phyloP scores from a whole-genome alignment of 2,888 invertebrate species.

The Melanotus villosus region DNA sequence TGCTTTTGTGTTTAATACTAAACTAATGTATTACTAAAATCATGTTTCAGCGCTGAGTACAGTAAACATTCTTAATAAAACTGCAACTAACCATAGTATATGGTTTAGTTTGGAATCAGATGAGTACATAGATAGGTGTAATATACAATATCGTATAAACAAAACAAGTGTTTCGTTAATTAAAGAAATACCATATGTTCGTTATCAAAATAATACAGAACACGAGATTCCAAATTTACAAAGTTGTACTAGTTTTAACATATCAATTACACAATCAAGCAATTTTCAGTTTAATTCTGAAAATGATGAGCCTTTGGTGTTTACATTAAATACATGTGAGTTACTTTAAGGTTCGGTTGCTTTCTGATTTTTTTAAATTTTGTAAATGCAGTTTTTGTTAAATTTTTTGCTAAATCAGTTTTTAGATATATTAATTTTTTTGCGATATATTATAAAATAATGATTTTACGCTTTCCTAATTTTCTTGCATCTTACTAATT shows the following conservation, averaged over 20 bases:
- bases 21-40: too few relatives aligned
- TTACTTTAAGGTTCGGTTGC: too few relatives aligned
- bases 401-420: too few relatives aligned
- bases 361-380: too few relatives aligned
- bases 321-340: slow-evolving; percentile 25
- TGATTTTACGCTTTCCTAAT: too few relatives aligned
- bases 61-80: background rate
- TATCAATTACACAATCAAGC: slow-evolving; percentile 36
- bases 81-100: slow-evolving; percentile 8
- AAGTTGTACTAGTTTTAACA: slow-evolving; percentile 44
- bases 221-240: slow-evolving; percentile 34
- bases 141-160: slow-evolving; percentile 38
- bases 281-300: background rate
- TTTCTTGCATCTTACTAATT: too few relatives aligned
- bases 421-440: too few relatives aligned
- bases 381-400: too few relatives aligned
- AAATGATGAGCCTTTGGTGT: background rate
- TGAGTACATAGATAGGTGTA: slow-evolving; percentile 20
- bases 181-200: slow-evolving; percentile 44
- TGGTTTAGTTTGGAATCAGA: slow-evolving; percentile 16
- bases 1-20: too few relatives aligned
- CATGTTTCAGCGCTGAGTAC: slow-evolving; percentile 11
- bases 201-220: slow-evolving; percentile 17
- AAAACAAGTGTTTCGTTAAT: slow-evolving; percentile 3
- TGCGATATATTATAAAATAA: too few relatives aligned